Evolutionary conservation across 2,888 invertebrate genomes (phyloP), one percentile per base, ranked within the genome.

Genomic region (Merodon equestris): DNA sequence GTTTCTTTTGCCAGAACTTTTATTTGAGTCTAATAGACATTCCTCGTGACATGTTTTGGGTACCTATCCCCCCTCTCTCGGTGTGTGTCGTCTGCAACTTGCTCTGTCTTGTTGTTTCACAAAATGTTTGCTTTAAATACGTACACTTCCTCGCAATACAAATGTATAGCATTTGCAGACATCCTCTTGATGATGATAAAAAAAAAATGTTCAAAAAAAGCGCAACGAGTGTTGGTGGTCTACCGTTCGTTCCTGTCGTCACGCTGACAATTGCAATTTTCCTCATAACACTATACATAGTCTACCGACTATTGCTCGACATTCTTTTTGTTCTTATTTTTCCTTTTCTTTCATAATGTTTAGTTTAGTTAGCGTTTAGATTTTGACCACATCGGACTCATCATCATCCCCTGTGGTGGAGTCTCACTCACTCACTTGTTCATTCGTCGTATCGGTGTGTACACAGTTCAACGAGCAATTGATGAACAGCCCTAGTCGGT

Each of bases 301-400:
- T 7, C 27, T 7, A 7, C 27, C 7, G 27, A 27, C 3, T 7
- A 7, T 7, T 27, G 27, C 27, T 27, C 7, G 27, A 7, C 27
- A 7, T 27, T 27, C 27, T 27, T 27, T 7, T 27, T 50, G 36
- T 68, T 51, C 15, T 9, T 40, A 40, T 27, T 63, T 40, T 44
- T 13, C 44, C 40, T 18, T 48, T 34, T 66, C 50, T 72, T 75
- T 51, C 67, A 67, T 56, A 66, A 81, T 27, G 7, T 70, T 61
- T 70, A 72, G 74, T 67, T 87, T 84, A 88, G 87, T 88, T 83
- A 86, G 85, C 87, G 84, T 85, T 87, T 83, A 85, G 87, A 86
- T 85, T 86, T 85, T 84, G 85, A 84, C 84, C 85, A 84, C 84
- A 84, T 84, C 85, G 87, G 84, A 79, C 74, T 56, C 42, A 74